A percentile compares a stretch with the other conserved stretches of the same genome.
phyloP scores from a whole-genome alignment of 2,113 vertebrate genomes.

The Gyps fulvus region DNA sequence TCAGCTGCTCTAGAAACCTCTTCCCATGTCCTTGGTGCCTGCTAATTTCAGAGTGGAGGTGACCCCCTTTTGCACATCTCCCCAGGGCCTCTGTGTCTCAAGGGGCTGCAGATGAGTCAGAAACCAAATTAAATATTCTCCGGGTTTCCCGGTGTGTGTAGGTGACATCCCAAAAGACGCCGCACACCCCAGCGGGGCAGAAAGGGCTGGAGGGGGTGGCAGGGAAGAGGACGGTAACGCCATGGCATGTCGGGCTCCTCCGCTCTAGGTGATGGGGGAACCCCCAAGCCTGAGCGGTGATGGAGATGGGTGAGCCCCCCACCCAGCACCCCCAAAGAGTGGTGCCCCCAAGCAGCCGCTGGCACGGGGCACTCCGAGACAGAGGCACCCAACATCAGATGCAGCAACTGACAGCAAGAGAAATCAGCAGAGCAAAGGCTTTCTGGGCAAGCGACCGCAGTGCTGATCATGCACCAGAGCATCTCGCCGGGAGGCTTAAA shows the following conservation, averaged over 20 bases:
- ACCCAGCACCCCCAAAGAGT: not conserved
- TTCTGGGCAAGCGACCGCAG: not conserved
- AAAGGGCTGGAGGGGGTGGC: not conserved
- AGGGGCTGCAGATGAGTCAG: not conserved
- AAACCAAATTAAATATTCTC: constrained; percentile 6
- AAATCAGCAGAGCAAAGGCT: not conserved
- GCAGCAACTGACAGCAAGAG: not conserved
- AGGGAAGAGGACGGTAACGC: not conserved
- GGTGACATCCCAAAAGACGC: not conserved
- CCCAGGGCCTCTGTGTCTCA: not conserved
- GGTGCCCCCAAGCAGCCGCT: not conserved
- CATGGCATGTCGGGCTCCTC: not conserved
- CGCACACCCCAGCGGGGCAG: rapidly evolving
- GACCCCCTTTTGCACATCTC: not conserved
- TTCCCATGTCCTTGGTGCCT: constrained; percentile 19
- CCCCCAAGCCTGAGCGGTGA: not conserved
- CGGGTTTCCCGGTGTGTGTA: not conserved
- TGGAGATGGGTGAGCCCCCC: not conserved
- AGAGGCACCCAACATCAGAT: not conserved
- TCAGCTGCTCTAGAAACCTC: constrained; percentile 33
- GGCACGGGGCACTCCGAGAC: rapidly evolving
- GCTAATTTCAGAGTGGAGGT: constrained; percentile 49
- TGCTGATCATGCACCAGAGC: not conserved
- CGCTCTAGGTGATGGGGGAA: not conserved
- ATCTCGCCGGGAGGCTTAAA: not conserved